Base-by-base conservation (phyloP, 2,888 invertebrate genomes). In the Eledona agricola region DNA sequence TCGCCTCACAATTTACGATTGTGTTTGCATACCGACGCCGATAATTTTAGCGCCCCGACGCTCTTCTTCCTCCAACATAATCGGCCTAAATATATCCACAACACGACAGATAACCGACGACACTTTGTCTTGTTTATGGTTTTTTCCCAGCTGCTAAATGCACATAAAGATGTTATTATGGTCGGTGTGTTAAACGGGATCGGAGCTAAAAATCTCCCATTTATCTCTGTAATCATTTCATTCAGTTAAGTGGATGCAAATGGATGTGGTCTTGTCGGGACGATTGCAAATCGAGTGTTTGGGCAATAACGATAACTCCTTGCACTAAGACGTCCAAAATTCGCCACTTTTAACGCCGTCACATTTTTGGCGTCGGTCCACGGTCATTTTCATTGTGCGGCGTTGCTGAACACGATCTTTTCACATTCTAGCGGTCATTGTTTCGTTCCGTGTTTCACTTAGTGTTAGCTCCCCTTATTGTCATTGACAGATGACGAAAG, bases 41-140 rank as follows among this genome's bases (percentile, higher is more conserved):
- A 37, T 47, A 37, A 47, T 47, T 47, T 47, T 37, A 47, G 34
- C 37, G 13, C 16, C 15, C 15, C 32, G 16, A 16, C 17, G 28
- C n/a, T 29, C 28, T 17, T 28, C 29, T 12, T 43, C 17, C 13
- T n/a, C n/a, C n/a, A n/a, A n/a, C 43, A 22, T 28, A 25, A 7
- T 42, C 34, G 25, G 25, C 10, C 26, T 51, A 55, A 55, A 55
- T 55, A 56, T 51, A 57, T 58, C 62, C 52, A 45, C 60, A 43
- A 42, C 55, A 37, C 59, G 62, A 62, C 56, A 56, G 43, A 49
- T 56, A 51, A 56, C 49, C 47, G 49, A 56, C 56, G 56, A 56
- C 52, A 56, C 56, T 47, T 49, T 52, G 38, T 51, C 29, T 32
- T 19, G 32, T 38, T 32, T 25, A 51, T 34, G 32, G 20, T 32